These are phyloP conservation scores for Fundulus diaphanus DNA, from an alignment of 2,797 vertebrate genomes.

Conservation along the genomic window DNA sequence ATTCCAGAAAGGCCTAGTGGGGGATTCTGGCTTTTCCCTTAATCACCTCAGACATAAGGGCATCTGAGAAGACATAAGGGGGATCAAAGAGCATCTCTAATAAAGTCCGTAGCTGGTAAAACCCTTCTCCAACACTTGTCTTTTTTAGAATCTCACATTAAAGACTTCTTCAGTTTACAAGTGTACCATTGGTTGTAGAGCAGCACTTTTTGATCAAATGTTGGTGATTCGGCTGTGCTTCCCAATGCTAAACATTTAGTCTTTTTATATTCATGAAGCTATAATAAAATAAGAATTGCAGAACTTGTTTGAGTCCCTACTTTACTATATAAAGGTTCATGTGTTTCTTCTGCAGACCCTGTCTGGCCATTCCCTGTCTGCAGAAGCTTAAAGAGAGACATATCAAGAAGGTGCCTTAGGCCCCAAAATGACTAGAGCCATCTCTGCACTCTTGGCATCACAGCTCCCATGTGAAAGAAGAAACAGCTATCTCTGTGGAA, in stretches of 20 bases:
- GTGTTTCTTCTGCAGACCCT: neutral
- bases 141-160: conserved; percentile 23
- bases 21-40: conserved; percentile 45
- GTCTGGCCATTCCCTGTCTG: neutral
- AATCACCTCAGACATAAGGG: conserved; percentile 52
- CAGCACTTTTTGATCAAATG: neutral
- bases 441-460: neutral
- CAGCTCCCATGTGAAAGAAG: neutral
- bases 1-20: conserved; percentile 27
- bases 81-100: conserved; percentile 63
- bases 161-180: conserved; percentile 6
- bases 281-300: neutral
- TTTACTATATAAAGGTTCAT: neutral
- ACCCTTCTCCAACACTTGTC: conserved; percentile 25
- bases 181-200: neutral
- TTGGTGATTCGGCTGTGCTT: neutral
- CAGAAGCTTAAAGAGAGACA: neutral
- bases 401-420: neutral
- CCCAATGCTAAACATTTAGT: neutral
- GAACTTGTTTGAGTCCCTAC: neutral
- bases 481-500: neutral
- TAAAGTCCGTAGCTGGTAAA: conserved; percentile 30
- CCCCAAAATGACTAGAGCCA: neutral
- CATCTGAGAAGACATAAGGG: conserved; percentile 32
- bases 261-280: neutral